A percentile compares a stretch with the other conserved stretches of the same genome.
Conservation (phyloP, 2,888 invertebrate genomes). For the Allolobophora icterica region DNA sequence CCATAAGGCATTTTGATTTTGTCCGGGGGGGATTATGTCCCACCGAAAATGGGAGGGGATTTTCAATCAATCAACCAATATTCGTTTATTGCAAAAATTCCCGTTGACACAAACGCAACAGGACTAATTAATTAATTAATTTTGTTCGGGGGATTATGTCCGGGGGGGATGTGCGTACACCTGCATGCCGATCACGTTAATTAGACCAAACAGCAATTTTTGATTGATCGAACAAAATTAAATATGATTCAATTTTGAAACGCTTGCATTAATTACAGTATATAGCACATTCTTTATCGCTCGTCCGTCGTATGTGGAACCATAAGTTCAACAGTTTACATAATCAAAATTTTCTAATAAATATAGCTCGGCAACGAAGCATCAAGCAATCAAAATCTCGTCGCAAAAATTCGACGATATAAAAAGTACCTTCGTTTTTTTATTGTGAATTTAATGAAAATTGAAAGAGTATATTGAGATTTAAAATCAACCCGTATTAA, state of each 20-base stretch:
- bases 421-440: background rate
- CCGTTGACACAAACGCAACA: too few species aligned
- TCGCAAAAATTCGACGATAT: background rate
- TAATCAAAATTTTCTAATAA: background rate
- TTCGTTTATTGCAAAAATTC: too few species aligned
- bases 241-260: background rate
- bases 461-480: background rate
- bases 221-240: background rate
- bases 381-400: background rate
- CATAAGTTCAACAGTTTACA: background rate
- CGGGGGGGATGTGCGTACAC: too few species aligned
- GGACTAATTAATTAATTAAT: too few species aligned
- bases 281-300: too few species aligned
- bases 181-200: too few species aligned
- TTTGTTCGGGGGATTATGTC: too few species aligned
- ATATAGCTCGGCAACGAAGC: background rate
- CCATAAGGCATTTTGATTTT: too few species aligned
- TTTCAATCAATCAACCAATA: too few species aligned
- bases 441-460: background rate
- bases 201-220: background rate
- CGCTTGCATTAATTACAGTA: background rate
- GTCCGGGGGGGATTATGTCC: too few species aligned
- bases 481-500: background rate
- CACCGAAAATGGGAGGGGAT: too few species aligned
- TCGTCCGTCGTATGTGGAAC: too few species aligned